Base-by-base conservation (phyloP, 2,888 invertebrate genomes). In the Apamea epomidion region DNA sequence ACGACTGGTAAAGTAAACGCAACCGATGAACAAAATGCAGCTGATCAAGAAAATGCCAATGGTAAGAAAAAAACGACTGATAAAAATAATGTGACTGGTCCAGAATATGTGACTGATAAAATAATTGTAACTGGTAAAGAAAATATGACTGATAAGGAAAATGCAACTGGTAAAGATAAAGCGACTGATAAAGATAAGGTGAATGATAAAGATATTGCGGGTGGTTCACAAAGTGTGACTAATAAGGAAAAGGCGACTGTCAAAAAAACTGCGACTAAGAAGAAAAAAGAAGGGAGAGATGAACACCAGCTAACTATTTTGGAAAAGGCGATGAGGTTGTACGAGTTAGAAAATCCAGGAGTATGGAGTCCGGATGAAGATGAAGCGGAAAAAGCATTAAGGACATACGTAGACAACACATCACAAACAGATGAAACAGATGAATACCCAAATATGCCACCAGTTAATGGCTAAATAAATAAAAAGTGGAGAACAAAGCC, bases 281-380 rank as follows among this genome's bases (percentile, higher is more conserved):
- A 45, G 16, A 62, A 18, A 6, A 68, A 45, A 37, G 14, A 62
- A 25, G 51, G 54, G 2, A n/a, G 45, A 45, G 51, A 60, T 48
- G 67, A 58, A 78, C 60, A 81, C 21, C 51, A 78, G 18, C 32
- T 81, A 45, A 62, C 83, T 62, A 81, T 81, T 68, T 76, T 83
- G 54, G 81, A 83, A 54, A 81, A 81, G 29, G 81, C 81, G 29
- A 81, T 81, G 83, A 62, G 67, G 3, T 54, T 81, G 16, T 75
- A 83, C 21, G 81, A 83, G 45, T 45, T 81, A 69, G 81, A 81
- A 29, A 69, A 81, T 69, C 81, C 81, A 69, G 83, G 83, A 16
- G 60, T 69, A 54, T 81, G 83, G 81, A 69, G 83, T 69, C 83
- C 81, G 10, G 83, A 81, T 29, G 80, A 84, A 62, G 78, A 76